These are phyloP conservation scores for Gnathonemus longibarbis DNA, from an alignment of 2,113 vertebrate species.

Conservation along the genomic window DNA sequence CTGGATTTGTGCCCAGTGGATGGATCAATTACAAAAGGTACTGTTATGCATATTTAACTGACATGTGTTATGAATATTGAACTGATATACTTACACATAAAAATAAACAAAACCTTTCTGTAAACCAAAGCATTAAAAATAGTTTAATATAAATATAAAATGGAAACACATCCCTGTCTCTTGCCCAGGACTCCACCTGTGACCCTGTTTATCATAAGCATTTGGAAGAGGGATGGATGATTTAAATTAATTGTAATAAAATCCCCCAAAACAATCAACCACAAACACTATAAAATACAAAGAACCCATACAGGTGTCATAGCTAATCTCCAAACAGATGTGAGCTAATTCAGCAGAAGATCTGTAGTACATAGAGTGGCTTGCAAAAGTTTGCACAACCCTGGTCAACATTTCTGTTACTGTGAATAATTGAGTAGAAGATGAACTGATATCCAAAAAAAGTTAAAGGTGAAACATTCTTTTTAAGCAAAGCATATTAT, in stretches of 20 bases:
- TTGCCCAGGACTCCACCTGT: not conserved
- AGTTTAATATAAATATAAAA: not conserved
- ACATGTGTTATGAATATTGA: not conserved
- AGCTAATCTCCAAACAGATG: not conserved
- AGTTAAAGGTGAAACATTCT: not conserved
- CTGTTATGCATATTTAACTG: not conserved
- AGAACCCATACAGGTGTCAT: not conserved
- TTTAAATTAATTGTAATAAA: not conserved
- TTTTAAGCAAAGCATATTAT: not conserved
- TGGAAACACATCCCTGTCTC: not conserved
- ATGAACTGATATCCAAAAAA: not conserved
- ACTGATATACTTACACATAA: not conserved
- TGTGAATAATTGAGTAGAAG: not conserved
- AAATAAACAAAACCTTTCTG: not conserved
- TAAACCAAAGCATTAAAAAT: not conserved
- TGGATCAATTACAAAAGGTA: not conserved
- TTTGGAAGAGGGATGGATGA: not conserved
- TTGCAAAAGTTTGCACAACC: not conserved
- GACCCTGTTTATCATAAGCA: not conserved
- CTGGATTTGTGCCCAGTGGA: not conserved
- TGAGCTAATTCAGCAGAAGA: not conserved
- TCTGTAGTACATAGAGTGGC: not conserved
- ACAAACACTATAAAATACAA: not conserved
- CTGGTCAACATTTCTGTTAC: not conserved
- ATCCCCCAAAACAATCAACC: not conserved